phyloP scores from a whole-genome alignment of 2,888 invertebrate genomes.

The Reticulitermes lucifugus region DNA sequence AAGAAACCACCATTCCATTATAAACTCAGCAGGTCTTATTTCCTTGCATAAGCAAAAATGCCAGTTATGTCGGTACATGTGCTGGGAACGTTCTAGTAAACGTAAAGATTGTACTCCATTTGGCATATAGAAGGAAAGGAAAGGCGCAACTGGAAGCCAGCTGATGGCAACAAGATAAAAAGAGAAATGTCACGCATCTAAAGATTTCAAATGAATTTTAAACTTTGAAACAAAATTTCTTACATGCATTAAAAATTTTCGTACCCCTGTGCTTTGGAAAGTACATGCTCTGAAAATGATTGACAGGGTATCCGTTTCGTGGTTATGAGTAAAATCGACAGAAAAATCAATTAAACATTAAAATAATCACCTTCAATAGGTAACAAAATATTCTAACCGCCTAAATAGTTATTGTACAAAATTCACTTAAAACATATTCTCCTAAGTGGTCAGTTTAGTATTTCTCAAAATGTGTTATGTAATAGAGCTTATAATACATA shows the following conservation, averaged over 20 bases:
- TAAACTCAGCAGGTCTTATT: not conserved
- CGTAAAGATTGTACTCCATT: not conserved
- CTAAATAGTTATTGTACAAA: too few species aligned
- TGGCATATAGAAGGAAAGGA: not conserved
- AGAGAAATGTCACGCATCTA: not conserved
- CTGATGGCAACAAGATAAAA: not conserved
- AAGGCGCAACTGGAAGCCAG: not conserved
- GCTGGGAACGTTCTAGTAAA: not conserved
- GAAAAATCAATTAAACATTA: too few species aligned
- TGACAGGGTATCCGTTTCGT: too few species aligned
- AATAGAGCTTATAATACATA: too few species aligned
- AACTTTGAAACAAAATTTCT: not conserved
- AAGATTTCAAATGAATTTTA: not conserved
- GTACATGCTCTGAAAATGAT: too few species aligned
- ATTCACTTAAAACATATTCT: too few species aligned
- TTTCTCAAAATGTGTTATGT: too few species aligned
- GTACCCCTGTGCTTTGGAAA: too few species aligned
- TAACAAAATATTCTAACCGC: too few species aligned
- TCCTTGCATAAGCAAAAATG: not conserved
- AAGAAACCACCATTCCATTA: not conserved
- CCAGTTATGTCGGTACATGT: not conserved
- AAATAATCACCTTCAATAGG: too few species aligned
- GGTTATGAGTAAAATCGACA: too few species aligned
- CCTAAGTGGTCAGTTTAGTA: too few species aligned
- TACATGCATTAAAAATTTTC: not conserved